These are phyloP conservation scores for Leucoraja ocellata DNA, from an alignment of 2,797 vertebrate species.

Conservation along the genomic window DNA sequence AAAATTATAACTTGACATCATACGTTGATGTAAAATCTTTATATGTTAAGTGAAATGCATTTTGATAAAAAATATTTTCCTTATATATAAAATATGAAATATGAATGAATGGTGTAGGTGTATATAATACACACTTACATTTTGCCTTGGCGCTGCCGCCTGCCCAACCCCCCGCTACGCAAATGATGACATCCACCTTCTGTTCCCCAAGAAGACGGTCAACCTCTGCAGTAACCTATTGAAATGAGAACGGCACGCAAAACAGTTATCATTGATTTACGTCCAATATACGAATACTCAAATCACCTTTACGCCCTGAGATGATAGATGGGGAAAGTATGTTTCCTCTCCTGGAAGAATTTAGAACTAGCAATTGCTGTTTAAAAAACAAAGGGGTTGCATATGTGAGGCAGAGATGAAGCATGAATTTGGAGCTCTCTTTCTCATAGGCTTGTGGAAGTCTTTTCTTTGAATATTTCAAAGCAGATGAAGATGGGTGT, in stretches of 20 bases:
- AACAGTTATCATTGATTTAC: neutral
- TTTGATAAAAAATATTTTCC: neutral
- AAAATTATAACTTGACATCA: neutral
- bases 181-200: conserved; percentile 89
- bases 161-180: conserved; percentile 94
- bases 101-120: neutral
- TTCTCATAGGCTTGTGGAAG: too few species aligned
- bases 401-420: too few species aligned
- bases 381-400: too few species aligned
- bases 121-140: conserved; percentile 64
- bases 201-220: conserved; percentile 73
- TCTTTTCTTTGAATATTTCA: too few species aligned
- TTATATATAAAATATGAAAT: neutral
- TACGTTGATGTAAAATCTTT: neutral
- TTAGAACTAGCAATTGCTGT: too few species aligned
- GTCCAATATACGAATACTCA: neutral
- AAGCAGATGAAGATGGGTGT: too few species aligned
- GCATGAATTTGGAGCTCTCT: too few species aligned
- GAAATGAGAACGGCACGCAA: neutral
- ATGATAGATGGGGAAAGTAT: neutral
- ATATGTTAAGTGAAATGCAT: neutral
- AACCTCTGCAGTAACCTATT: conserved; percentile 80
- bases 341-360: too few species aligned
- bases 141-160: conserved; percentile 87
- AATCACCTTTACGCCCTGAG: neutral